Evolutionary conservation across 92 coral and sea anemone genomes (phyloP).

Genomic region (Epizoanthus illoricatus): DNA sequence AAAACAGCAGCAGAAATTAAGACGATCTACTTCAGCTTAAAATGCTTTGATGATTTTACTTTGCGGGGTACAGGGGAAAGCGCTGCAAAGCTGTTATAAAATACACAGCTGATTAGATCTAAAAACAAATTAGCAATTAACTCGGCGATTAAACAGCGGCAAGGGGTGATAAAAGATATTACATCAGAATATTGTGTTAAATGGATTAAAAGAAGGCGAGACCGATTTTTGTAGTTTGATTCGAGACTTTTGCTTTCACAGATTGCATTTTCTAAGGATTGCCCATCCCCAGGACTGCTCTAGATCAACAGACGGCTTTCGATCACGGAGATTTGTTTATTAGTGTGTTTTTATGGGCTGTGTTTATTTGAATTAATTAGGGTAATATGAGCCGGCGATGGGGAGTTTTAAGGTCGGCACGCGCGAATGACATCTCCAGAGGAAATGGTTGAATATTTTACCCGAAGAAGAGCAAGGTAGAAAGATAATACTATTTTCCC

Average conservation of each 20-base stretch:
- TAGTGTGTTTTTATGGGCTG: slow-evolving; percentile 62
- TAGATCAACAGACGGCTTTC: slow-evolving; percentile 64
- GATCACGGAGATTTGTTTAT: slow-evolving; percentile 55
- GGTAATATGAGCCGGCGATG: slow-evolving; percentile 59
- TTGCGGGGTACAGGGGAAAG: slow-evolving; percentile 35
- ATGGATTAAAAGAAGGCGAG: slow-evolving; percentile 53
- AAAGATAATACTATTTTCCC: slow-evolving; percentile 34
- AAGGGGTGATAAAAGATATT: slow-evolving; percentile 58
- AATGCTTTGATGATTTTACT: slow-evolving; percentile 4
- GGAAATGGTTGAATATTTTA: slow-evolving; percentile 65
- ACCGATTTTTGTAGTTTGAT: slow-evolving; percentile 34
- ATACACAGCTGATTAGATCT: slow-evolving; percentile 88
- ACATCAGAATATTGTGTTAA: slow-evolving; percentile 45
- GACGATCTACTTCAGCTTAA: slow-evolving; percentile 22
- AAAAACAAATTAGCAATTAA: slow-evolving; percentile 89
- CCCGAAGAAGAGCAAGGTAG: slow-evolving; percentile 38
- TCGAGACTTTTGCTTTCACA: slow-evolving; percentile 34
- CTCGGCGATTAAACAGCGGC: slow-evolving; percentile 70
- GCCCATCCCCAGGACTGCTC: slow-evolving; percentile 49
- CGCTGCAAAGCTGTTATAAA: slow-evolving; percentile 62
- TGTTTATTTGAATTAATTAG: slow-evolving; percentile 75
- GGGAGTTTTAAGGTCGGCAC: slow-evolving; percentile 52
- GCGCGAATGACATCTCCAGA: slow-evolving; percentile 61
- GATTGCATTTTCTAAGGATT: slow-evolving; percentile 24
- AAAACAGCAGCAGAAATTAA: slow-evolving; percentile 21